Evolutionary conservation across 1,140 invertebrate species (phyloP).

Genomic region (Leptinotarsa texana): DNA sequence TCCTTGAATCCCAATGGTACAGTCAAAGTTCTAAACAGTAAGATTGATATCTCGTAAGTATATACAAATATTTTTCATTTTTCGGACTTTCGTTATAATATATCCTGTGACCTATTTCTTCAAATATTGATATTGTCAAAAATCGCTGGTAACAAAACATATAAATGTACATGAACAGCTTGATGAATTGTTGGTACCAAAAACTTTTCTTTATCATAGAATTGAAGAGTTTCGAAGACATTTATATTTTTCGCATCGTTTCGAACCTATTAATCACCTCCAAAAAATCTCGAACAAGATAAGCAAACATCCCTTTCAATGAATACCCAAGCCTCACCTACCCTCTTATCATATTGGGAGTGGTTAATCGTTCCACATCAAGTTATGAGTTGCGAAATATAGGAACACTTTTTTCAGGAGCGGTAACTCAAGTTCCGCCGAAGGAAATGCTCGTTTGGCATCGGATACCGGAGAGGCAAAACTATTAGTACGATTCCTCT

Average conservation of each 20-base stretch:
- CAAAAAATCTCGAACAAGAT: no score
- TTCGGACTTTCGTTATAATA: not conserved
- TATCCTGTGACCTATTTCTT: not conserved
- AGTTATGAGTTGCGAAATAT: not conserved
- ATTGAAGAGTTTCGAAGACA: not conserved
- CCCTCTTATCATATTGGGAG: no score
- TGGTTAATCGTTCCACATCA: not conserved
- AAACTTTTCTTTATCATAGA: not conserved
- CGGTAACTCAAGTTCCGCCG: not conserved
- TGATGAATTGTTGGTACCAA: not conserved
- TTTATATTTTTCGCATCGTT: not conserved
- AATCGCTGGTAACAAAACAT: not conserved
- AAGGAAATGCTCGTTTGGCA: slow-evolving; percentile 8
- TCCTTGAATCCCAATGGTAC: slow-evolving; percentile 11
- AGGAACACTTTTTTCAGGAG: not conserved
- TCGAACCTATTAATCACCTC: no score
- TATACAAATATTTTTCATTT: not conserved
- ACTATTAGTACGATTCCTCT: not conserved
- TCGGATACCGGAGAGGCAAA: slow-evolving; percentile 13
- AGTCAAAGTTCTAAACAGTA: not conserved
- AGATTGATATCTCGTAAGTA: slow-evolving; percentile 17
- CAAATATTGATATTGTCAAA: not conserved
- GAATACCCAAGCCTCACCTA: no score
- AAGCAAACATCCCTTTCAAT: no score
- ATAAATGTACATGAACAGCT: not conserved